Base-by-base conservation (phyloP, 2,888 invertebrate genomes). In the Epirrita christyi region DNA sequence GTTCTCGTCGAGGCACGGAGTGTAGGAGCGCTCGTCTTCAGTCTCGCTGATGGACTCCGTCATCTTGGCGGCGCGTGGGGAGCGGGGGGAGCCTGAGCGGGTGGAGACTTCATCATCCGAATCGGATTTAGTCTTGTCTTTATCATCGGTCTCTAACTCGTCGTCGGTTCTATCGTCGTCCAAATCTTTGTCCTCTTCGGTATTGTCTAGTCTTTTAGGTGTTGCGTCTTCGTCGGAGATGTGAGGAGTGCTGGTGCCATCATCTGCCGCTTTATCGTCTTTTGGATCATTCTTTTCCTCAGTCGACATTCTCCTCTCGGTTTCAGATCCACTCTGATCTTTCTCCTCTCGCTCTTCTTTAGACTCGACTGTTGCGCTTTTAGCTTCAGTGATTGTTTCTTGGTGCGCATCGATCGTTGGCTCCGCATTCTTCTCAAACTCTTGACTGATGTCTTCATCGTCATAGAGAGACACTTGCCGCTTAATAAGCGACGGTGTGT, bases 1-100 rank as follows among this genome's bases (percentile, higher is more conserved):
- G 69, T 92, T 92, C 77, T 95, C 95, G 79, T 95, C 95, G 51
- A 95, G 88, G 67, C 95, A 95, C 0, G 95, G 95, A 49, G 95
- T 95, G 78, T 95, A 95, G 63, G 95, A 95, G 59, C 95, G 88
- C 80, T 95, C 95, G 73, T 94, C 94, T 67, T 93, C 94, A 0
- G 87, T 88, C 70, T 94, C 94, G 70, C 94, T 94, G 63, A 94
- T 94, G 55, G 94, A 93, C 76, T 94, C 94, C 0, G 94, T 94
- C 92, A 94, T 92, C 68, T 93, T 92, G 59, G 81, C 84, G 2
- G 72, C 78, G 32, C 81, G n/a, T 36, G 55, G 46, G 50, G 44
- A 43, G 47, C 14, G 45, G 29, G 55, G 40, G 34, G 55, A 13
- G 11, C 7, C 14, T 13, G 44, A 43, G 38, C 40, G 27, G 42